These are phyloP conservation scores for Dromaius novaehollandiae DNA, from an alignment of 2,113 vertebrate species.

Conservation along the genomic window DNA sequence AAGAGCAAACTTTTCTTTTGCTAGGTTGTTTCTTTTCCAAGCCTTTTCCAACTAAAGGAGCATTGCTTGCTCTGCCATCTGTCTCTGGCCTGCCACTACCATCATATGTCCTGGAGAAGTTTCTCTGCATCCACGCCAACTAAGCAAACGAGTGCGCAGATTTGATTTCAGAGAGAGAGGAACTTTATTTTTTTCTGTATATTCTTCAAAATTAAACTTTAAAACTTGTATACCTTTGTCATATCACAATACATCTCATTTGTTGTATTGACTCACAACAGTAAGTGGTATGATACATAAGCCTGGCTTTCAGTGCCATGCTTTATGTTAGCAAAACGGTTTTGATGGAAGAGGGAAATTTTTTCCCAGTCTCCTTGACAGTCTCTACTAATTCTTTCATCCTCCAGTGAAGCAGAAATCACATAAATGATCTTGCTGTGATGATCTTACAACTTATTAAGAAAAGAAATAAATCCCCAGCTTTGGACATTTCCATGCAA, in stretches of 20 bases:
- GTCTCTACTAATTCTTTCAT: not conserved
- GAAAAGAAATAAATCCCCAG: not conserved
- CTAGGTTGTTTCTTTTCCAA: not conserved
- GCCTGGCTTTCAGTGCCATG: not conserved
- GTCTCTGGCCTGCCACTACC: not conserved
- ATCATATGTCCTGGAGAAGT: not conserved
- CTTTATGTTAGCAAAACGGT: not conserved
- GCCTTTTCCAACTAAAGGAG: not conserved
- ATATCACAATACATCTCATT: not conserved
- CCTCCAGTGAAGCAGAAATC: not conserved
- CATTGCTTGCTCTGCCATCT: not conserved
- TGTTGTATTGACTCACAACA: not conserved
- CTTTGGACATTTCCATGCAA: not conserved
- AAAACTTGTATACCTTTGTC: not conserved
- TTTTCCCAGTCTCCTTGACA: not conserved
- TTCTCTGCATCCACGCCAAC: not conserved
- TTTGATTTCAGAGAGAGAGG: not conserved
- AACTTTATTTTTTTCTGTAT: not conserved
- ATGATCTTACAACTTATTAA: not conserved
- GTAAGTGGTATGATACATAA: not conserved
- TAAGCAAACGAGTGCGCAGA: not conserved
- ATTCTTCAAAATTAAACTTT: not conserved
- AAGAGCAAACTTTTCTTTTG: not conserved
- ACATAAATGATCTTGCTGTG: not conserved
- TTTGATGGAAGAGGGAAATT: not conserved